Base-by-base conservation (phyloP, 2,797 vertebrate species). In the Champsocephalus gunnari region DNA sequence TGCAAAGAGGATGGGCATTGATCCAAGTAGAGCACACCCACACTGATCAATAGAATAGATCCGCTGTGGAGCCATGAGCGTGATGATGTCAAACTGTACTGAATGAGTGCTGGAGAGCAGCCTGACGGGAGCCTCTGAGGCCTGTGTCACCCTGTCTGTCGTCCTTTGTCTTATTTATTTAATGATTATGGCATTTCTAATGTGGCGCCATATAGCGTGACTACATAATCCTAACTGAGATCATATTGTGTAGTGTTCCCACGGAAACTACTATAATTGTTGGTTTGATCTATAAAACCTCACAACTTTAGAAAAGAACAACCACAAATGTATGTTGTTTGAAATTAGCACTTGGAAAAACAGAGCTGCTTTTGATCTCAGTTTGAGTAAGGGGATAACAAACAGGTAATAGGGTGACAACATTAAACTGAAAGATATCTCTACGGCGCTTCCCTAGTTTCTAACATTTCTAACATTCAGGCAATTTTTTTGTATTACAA, bases 21-120 rank as follows among this genome's bases (percentile, higher is more conserved):
- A 92, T 91, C 79, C 60, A 65, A 45, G 67, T 47, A 12, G 82
- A 87, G 73, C 77, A 73, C 79, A 73, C 75, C 70, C 67, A 51
- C 62, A 16, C 65, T 43, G 69, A 93, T 94, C 91, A 92, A 93
- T 91, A 82, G 43, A 71, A 86, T 82, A 66, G 83, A 89, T 91
- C 54, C 7, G 28, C 74, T 48, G 43, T n/a, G 77, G 76, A 73
- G 50, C 64, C 71, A 41, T 38, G 56, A 55, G 69, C 28, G 44
- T 70, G 66, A 56, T 32, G 55, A 59, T 73, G 71, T 87, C 76
- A 82, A 64, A 79, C 58, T 60, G 67, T 58, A 63, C 65, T 67
- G 58, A 80, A 75, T 67, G 70, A 63, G 51, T 64, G 58, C 64
- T 44, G 50, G 51, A 73, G 64, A 57, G 59, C 75, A 72, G 80